phyloP scores from a whole-genome alignment of 2,113 vertebrate genomes.

The Gymnorhina tibicen region DNA sequence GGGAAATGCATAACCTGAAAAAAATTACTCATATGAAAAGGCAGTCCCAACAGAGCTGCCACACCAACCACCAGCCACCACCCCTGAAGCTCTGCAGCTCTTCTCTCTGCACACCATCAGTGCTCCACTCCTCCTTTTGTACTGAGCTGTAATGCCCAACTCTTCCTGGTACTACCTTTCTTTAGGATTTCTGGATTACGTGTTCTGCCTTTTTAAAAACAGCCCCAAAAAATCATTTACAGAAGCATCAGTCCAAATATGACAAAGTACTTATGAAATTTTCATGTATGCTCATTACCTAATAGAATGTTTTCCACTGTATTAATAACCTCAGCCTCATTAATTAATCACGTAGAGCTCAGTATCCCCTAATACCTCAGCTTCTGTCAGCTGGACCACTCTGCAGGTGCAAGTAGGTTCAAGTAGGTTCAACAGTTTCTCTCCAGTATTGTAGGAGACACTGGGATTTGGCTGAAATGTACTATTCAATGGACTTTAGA shows the following conservation, averaged over 20 bases:
- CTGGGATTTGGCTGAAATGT: not conserved
- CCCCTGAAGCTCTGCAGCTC: not conserved
- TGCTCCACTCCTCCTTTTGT: not conserved
- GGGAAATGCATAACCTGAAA: not conserved
- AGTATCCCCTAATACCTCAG: not conserved
- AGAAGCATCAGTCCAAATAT: not conserved
- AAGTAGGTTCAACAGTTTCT: not conserved
- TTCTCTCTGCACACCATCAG: not conserved
- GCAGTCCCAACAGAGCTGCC: not conserved
- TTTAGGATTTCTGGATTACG: not conserved
- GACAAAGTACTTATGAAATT: not conserved
- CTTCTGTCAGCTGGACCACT: not conserved
- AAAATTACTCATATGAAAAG: not conserved
- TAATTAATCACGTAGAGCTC: not conserved
- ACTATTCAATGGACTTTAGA: not conserved
- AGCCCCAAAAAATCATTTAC: not conserved
- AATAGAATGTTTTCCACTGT: not conserved
- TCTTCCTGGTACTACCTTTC: not conserved
- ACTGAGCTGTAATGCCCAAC: not conserved
- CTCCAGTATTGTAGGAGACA: not conserved
- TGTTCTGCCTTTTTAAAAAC: not conserved
- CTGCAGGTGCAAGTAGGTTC: not conserved
- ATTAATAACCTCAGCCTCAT: not conserved
- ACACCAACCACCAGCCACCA: accelerated
- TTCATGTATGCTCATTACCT: not conserved